Evolutionary conservation across 2,113 vertebrate species (phyloP), one percentile per base, ranked within the genome.

Genomic region (Cepphus grylle): DNA sequence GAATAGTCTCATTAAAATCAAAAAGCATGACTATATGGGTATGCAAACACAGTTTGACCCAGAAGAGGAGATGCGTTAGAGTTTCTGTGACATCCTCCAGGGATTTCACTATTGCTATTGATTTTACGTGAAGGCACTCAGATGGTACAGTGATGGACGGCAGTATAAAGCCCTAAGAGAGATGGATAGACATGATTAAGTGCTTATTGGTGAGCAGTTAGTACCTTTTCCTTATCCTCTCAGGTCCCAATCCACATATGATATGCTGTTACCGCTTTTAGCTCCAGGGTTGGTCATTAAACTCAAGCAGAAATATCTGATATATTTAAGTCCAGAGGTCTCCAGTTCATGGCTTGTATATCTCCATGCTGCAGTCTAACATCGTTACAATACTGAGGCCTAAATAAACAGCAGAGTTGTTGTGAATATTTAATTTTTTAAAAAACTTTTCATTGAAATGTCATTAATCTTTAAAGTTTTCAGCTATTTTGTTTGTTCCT

Each of bases 171-270:
- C 81, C 89, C 78, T 82, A 70, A 67, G 94, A 95, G 91, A 94
- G 86, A 85, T 85, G 71, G 94, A 94, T 36, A 58, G 96, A 93
- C 85, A 88, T 94, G 94, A 97, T 88, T 42, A 96, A 96, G 82
- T 94, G 95, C 95, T 97, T 95, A 91, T 93, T 95, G 86, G 83
- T 77, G 78, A 77, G 73, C 65, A 94, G 77, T 91, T 94, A 91
- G 93, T 93, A 85, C 77, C 89, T 85, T 91, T 96, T 91, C 91
- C 91, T 90, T 87, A 62, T 91, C 81, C 94, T 94, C 62, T 82
- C 49, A 89, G 73, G 56, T 92, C 95, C 91, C 95, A 90, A 47
- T 95, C 84, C 93, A 82, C 84, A 80, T 52, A 88, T 91, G 94
- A 95, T 94, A 55, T 77, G 83, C 86, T 90, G 86, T 94, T 95